Base-by-base conservation (phyloP, 2,888 invertebrate genomes). In the Tillus elongatus region DNA sequence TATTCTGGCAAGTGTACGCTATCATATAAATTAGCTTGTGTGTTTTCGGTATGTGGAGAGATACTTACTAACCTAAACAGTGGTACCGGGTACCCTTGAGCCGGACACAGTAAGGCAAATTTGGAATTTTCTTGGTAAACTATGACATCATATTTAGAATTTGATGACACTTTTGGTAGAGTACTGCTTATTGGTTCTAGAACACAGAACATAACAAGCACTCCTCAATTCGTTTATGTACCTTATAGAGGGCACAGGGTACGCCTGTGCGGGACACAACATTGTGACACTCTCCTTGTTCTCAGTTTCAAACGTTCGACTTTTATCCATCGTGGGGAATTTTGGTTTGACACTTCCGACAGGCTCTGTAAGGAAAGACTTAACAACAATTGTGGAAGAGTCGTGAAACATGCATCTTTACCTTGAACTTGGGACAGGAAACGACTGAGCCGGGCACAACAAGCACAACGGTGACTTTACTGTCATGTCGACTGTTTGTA, bases 221-320 rank as follows among this genome's bases (percentile, higher is more conserved):
- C n/a, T n/a, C n/a, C n/a, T n/a, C n/a, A n/a, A n/a, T n/a, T n/a
- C n/a, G n/a, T n/a, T 12, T 56, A 36, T 45, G 69, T 77, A 83
- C 81, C 80, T 79, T 73, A 77, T 75, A 47, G 74, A 66, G 54
- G 83, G 82, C 59, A 81, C 75, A 42, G 83, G 83, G 67, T 75
- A 84, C 14, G 79, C 81, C 64, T 83, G 83, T 12, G 82, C 82
- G 39, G 82, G 82, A 64, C 83, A 84, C 50, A 80, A 66, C 44
- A 84, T 60, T 30, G 80, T 77, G 52, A 79, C 68, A 58, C 72
- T 73, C 51, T 60, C 60, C 44, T 66, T 64, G 52, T 67, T 53
- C 45, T 66, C 58, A 16, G 56, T 58, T 40, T 75, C 73, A 63
- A 76, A 75, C 49, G 75, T 72, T 58, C 74, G 74, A 47, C 74